Evolutionary conservation across 2,888 invertebrate genomes (phyloP).

Genomic region (Netelia virgata): DNA sequence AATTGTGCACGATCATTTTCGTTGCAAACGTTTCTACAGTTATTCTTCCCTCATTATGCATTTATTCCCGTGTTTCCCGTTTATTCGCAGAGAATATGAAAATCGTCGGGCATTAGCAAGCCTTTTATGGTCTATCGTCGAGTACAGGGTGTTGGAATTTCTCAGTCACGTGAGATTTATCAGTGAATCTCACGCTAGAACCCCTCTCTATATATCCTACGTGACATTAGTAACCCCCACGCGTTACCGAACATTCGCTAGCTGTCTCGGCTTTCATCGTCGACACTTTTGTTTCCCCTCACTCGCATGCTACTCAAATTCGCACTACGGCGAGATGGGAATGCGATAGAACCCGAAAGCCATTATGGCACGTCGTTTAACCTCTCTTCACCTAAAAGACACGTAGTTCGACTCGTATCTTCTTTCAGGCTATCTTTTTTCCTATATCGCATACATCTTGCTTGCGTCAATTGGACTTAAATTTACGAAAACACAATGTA

Average conservation of each 20-base stretch:
- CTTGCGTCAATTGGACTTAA: not conserved
- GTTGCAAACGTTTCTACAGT: not conserved
- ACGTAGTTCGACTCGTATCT: not conserved
- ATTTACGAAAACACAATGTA: too few species aligned
- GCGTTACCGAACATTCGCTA: conserved; percentile 29
- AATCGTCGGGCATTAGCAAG: not conserved
- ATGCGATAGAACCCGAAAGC: conserved; percentile 1
- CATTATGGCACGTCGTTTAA: conserved; percentile 35
- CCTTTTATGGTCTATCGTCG: not conserved
- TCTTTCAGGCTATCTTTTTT: conserved; percentile 15
- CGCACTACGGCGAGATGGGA: not conserved
- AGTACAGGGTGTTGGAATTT: not conserved
- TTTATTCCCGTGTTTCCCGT: not conserved
- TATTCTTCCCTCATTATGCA: not conserved
- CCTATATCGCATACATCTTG: conserved; percentile 19
- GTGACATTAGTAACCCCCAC: conserved; percentile 37
- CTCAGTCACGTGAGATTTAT: conserved; percentile 14
- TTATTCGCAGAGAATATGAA: not conserved
- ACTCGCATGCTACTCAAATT: not conserved
- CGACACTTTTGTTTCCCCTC: conserved; percentile 25
- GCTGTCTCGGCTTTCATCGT: conserved; percentile 35
- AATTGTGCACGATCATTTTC: not conserved
- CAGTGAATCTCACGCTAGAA: not conserved
- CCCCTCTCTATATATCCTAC: not conserved
- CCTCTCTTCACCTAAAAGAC: conserved; percentile 1